A percentile compares a stretch with the other conserved stretches of the same genome.
Evolutionary conservation across 2,113 vertebrate species (phyloP).

Genomic region (Bungarus multicinctus): DNA sequence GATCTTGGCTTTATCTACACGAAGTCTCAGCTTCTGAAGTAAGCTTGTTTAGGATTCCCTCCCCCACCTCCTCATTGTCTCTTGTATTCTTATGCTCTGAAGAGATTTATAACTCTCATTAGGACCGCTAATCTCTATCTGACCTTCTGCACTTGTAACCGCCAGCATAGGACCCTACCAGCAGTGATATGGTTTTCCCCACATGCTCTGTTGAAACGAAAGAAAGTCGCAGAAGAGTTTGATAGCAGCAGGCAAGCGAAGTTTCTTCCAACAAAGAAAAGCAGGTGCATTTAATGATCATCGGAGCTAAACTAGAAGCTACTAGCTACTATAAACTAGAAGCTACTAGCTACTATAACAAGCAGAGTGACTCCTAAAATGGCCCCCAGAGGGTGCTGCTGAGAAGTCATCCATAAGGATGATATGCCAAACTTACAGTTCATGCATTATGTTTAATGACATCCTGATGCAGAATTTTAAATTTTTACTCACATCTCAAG

Average conservation of each 20-base stretch:
- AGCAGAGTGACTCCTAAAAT: neutral
- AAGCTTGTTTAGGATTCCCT: neutral
- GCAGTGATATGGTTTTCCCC: neutral
- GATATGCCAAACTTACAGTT: neutral
- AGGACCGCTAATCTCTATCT: neutral
- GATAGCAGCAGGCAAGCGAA: neutral
- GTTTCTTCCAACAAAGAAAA: neutral
- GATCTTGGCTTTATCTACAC: neutral
- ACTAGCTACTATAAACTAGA: neutral
- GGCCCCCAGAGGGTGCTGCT: neutral
- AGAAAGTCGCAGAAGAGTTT: neutral
- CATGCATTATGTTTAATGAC: neutral
- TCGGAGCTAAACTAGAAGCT: neutral
- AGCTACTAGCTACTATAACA: neutral
- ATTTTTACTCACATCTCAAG: neutral
- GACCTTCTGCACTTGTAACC: neutral
- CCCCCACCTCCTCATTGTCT: neutral
- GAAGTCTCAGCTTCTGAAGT: neutral
- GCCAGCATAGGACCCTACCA: neutral
- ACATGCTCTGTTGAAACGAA: neutral
- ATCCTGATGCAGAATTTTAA: neutral
- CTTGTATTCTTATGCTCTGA: neutral
- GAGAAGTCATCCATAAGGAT: neutral
- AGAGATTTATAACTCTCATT: neutral
- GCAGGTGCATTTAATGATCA: neutral